Evolutionary conservation across 2,797 vertebrate genomes (phyloP).

Genomic region (Scarus forsteni): DNA sequence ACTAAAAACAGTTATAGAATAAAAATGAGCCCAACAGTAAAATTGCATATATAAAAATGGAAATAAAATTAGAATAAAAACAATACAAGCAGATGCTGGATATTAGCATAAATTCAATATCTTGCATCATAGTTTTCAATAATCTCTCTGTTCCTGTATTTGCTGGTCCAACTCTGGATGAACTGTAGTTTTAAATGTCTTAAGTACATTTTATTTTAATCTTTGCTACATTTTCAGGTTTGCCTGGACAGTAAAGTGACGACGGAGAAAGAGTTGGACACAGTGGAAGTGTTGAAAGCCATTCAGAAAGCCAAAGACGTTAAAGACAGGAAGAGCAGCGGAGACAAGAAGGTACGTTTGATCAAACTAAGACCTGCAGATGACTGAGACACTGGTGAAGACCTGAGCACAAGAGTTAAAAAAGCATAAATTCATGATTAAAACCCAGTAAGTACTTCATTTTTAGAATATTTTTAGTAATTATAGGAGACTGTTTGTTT

Average conservation of each 20-base stretch:
- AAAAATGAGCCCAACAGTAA: too few relatives aligned
- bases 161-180: too few relatives aligned
- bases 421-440: not conserved
- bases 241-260: constrained; percentile 90
- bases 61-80: too few relatives aligned
- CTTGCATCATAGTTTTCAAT: too few relatives aligned
- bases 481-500: too few relatives aligned
- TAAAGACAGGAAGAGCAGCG: constrained; percentile 89
- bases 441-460: not conserved
- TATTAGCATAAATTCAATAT: too few relatives aligned
- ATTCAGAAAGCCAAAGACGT: constrained; percentile 98
- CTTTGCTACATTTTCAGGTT: constrained; percentile 79
- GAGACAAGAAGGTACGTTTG: constrained; percentile 90
- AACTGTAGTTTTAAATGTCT: too few relatives aligned
- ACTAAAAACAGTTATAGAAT: too few relatives aligned
- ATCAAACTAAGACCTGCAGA: not conserved
- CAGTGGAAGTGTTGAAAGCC: constrained; percentile 97
- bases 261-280: constrained; percentile 96
- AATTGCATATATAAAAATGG: too few relatives aligned
- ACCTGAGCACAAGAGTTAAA: not conserved
- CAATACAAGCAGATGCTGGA: too few relatives aligned
- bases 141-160: too few relatives aligned
- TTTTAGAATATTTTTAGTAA: not conserved
- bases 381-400: not conserved
- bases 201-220: too few relatives aligned